phyloP scores from a whole-genome alignment of 1,140 invertebrate species.

The Tigriopus japonicus region DNA sequence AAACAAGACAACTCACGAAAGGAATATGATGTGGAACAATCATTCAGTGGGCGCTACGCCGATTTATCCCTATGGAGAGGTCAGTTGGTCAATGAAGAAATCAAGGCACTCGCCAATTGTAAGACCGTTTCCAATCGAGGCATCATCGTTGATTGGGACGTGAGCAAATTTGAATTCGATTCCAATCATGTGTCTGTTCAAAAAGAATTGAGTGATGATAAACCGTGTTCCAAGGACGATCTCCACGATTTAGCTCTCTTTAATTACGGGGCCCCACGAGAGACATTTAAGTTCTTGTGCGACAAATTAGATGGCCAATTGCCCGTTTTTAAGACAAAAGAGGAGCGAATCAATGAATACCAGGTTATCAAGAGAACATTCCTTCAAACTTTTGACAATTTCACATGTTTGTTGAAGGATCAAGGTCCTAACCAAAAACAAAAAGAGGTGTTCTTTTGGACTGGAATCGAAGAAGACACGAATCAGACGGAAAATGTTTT shows the following conservation, averaged over 20 bases:
- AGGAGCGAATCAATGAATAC: background rate
- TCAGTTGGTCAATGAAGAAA: background rate
- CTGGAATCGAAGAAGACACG: background rate
- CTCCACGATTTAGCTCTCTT: background rate
- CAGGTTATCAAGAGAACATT: background rate
- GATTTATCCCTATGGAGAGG: background rate
- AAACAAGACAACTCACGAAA: background rate
- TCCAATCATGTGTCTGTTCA: too few relatives aligned
- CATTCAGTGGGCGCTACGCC: background rate
- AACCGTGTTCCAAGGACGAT: too few relatives aligned
- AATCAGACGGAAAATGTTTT: background rate
- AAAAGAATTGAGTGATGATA: too few relatives aligned
- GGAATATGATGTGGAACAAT: background rate
- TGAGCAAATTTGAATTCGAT: background rate
- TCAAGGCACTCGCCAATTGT: background rate
- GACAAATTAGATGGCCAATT: background rate
- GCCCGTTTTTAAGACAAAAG: background rate
- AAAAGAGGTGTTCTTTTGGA: background rate
- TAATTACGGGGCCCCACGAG: background rate
- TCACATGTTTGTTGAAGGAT: background rate
- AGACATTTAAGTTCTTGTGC: background rate
- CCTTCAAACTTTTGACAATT: background rate
- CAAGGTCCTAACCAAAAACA: background rate
- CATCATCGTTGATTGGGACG: background rate
- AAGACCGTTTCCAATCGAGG: background rate